These are phyloP conservation scores for Melikaiella ostensackeni DNA, from an alignment of 2,888 invertebrate genomes.

Conservation along the genomic window DNA sequence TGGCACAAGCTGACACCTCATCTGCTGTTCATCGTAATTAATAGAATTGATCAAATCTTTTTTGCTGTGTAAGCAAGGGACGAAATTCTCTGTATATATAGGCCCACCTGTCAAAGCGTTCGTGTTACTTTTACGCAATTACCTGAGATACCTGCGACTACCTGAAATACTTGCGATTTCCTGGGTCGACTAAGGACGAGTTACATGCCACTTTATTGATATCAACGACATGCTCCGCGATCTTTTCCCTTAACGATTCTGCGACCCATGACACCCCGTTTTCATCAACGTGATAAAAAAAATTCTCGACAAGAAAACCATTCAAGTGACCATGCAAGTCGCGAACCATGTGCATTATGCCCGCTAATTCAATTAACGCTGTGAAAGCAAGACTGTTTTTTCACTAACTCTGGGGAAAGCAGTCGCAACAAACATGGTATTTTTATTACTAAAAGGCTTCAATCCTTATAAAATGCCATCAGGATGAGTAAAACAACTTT, in stretches of 20 bases:
- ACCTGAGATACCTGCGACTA: neutral
- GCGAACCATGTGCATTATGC: conserved; percentile 17
- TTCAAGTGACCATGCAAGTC: conserved; percentile 19
- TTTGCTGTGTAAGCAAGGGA: no score
- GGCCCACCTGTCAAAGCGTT: no score
- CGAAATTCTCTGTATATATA: no score
- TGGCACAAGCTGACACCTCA: no score
- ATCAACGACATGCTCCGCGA: no score
- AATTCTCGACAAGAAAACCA: conserved; percentile 29
- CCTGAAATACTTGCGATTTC: no score
- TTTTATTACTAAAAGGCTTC: conserved; percentile 21
- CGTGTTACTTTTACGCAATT: conserved; percentile 8
- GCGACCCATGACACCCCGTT: conserved; percentile 14
- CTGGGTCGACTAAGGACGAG: neutral
- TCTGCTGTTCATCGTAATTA: no score
- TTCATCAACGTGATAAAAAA: neutral
- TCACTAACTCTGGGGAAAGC: conserved; percentile 25
- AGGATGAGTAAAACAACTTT: conserved; percentile 24
- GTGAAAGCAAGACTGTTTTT: conserved; percentile 30
- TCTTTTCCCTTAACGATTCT: no score
- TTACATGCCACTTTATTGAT: conserved; percentile 22
- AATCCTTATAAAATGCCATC: conserved; percentile 7
- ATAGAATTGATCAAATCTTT: no score
- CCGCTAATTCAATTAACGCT: conserved; percentile 33
- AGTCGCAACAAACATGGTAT: conserved; percentile 5